phyloP scores from a whole-genome alignment of 2,888 invertebrate species.

The Mesochorus sp. region DNA sequence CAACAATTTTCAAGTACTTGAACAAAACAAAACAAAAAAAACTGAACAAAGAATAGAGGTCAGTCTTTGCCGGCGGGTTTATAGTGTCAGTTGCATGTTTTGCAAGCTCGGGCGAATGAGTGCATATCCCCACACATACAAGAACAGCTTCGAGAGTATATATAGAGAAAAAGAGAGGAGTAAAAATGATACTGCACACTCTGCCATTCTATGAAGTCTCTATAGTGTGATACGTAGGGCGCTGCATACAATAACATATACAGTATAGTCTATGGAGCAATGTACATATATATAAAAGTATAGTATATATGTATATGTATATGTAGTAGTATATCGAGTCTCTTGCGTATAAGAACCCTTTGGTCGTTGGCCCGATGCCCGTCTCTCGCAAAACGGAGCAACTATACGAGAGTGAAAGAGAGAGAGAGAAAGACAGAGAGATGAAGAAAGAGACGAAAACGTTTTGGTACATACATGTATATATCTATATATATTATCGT shows the following conservation, averaged over 20 bases:
- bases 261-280: too few species aligned
- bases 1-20: too few species aligned
- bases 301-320: background rate
- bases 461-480: background rate
- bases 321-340: background rate
- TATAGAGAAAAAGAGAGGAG: background rate
- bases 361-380: conserved; percentile 69
- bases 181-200: background rate
- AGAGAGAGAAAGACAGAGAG: background rate
- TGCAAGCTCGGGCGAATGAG: conserved; percentile 26
- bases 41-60: conserved; percentile 22
- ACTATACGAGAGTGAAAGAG: background rate
- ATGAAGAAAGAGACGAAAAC: conserved; percentile 21
- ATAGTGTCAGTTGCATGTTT: conserved; percentile 30
- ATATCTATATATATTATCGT: background rate
- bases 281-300: background rate
- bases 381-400: conserved; percentile 39
- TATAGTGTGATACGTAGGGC: background rate
- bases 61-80: conserved; percentile 7
- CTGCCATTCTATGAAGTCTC: background rate
- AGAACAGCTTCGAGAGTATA: background rate
- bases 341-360: conserved; percentile 47
- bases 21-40: conserved; percentile 6
- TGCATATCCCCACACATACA: background rate
- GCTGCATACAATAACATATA: background rate